Evolutionary conservation across 2,113 vertebrate genomes (phyloP).

Genomic region (Periophthalmus modestus): DNA sequence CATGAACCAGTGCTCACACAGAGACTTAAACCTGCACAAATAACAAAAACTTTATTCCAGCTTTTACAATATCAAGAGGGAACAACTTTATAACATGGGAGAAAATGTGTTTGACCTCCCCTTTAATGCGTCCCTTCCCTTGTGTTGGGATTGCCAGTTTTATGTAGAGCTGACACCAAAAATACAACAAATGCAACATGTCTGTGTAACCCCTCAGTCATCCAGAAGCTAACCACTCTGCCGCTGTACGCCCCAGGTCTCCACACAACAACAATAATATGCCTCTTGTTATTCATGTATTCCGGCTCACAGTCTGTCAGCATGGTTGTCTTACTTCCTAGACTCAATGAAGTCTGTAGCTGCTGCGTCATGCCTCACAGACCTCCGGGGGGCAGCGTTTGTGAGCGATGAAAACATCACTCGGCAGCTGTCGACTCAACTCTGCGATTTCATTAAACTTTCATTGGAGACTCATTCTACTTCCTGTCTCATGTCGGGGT

Average conservation of each 20-base stretch:
- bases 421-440: slow-evolving; percentile 1
- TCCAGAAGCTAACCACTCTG: neutral
- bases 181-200: too few species aligned
- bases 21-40: too few species aligned
- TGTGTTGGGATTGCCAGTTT: too few species aligned
- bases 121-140: too few species aligned
- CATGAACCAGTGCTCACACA: too few species aligned
- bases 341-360: neutral
- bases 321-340: neutral
- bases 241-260: neutral
- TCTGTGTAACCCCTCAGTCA: too few species aligned
- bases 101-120: too few species aligned
- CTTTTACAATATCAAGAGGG: too few species aligned
- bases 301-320: neutral
- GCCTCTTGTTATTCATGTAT: neutral
- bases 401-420: slow-evolving; percentile 5
- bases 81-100: too few species aligned
- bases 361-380: neutral
- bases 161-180: too few species aligned
- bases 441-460: slow-evolving; percentile 5
- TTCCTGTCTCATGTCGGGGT: neutral
- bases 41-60: too few species aligned
- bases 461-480: neutral
- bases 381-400: neutral
- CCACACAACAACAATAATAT: neutral